Evolutionary conservation across 2,113 vertebrate species (phyloP), one percentile per base, ranked within the genome.

Genomic region (Choloepus hoffmanni): DNA sequence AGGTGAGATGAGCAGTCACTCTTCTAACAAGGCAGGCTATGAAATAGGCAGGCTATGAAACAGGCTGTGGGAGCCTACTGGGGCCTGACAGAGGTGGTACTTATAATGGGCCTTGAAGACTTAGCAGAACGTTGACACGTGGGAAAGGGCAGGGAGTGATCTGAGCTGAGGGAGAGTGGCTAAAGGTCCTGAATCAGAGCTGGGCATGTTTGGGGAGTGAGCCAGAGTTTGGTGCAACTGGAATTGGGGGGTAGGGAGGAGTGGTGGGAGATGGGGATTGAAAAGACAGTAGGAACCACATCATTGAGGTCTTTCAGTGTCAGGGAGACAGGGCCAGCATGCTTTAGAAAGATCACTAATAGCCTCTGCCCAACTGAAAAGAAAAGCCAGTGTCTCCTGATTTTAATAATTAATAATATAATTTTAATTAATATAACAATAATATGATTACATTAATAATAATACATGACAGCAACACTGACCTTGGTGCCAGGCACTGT

Each of bases 61-160:
- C 21, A 5, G 14, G 48, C 58, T 21, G 1, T 2, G 7, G 13
- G 7, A 65, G 43, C 45, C 26, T 21, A 0, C 2, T 4, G 14
- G 12, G 45, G 43, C 30, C 93, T 60, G 16, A 45, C 40, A 21
- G 50, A 67, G 60, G 33, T 62, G 36, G 19, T 24, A 43, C 9
- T 74, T 45, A 60, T 28, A 19, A 43, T 19, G 40, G 21, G 83
- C 26, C 30, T 63, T 45, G 43, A 45, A 45, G 24, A 63, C 5
- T 67, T 43, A 63, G 12, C 30, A 65, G 33, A 6, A 5, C 11
- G 10, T 15, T 15, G 14, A 15, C 50, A 23, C 45, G 63, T n/a
- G 30, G 58, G 63, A 18, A 10, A 0, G 3, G 30, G 43, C n/a
- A n/a, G 48, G 16, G 23, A 45, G 43, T 45, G 43, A 45, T 45